phyloP scores from a whole-genome alignment of 2,888 invertebrate genomes.

The Amphiduros pacificus region DNA sequence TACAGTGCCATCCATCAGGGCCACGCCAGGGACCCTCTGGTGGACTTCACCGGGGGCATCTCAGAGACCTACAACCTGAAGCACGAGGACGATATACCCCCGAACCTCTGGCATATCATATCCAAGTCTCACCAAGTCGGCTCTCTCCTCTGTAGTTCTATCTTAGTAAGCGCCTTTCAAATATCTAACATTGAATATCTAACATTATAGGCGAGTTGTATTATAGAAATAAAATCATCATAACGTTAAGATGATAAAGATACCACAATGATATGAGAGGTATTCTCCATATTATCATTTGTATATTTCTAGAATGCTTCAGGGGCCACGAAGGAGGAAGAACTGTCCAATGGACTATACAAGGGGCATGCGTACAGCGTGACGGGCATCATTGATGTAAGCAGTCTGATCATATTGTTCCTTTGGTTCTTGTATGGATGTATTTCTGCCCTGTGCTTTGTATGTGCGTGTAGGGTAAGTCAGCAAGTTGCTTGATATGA shows the following conservation, averaged over 20 bases:
- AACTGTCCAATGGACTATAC: conserved; percentile 62
- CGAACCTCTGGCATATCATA: conserved; percentile 25
- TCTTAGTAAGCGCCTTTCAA: conserved; percentile 17
- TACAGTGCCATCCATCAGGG: conserved; percentile 23
- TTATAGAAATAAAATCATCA: too few species aligned
- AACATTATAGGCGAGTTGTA: not conserved
- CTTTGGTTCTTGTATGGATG: not conserved
- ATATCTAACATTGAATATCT: too few species aligned
- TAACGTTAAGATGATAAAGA: too few species aligned
- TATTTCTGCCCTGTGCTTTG: too few species aligned
- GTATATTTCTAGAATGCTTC: conserved; percentile 29
- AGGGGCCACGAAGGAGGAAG: conserved; percentile 67
- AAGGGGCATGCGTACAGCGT: conserved; percentile 33
- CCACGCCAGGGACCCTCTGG: conserved; percentile 23
- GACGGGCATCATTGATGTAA: conserved; percentile 19
- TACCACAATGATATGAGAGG: too few species aligned
- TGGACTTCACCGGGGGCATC: conserved; percentile 31
- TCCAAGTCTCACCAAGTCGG: conserved; percentile 16
- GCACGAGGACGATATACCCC: conserved; percentile 18
- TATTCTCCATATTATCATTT: too few species aligned
- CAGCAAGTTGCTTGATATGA: too few species aligned
- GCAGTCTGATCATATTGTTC: not conserved
- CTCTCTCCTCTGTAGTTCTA: conserved; percentile 18
- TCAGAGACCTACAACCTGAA: conserved; percentile 25
- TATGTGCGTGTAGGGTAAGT: too few species aligned